These are phyloP conservation scores for Microcebus tavaratra DNA, from an alignment of 2,113 vertebrate species.

Conservation along the genomic window DNA sequence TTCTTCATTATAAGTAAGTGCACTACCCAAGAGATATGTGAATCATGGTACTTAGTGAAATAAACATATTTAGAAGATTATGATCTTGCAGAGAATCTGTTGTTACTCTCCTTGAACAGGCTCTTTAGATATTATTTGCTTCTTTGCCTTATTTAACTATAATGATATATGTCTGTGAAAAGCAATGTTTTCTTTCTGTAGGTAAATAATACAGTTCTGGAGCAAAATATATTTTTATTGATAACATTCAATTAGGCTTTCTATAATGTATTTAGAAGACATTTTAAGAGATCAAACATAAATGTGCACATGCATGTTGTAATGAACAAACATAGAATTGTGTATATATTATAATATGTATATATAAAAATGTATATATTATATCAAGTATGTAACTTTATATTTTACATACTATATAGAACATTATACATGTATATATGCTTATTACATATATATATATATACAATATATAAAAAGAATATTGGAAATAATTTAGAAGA, in stretches of 20 bases:
- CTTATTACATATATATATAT: neutral
- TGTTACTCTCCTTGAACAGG: neutral
- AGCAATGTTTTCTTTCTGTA: neutral
- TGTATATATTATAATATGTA: neutral
- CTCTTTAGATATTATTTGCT: conserved; percentile 41
- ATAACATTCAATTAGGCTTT: neutral
- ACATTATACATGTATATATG: neutral
- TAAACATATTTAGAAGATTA: conserved; percentile 68
- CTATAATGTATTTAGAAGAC: neutral
- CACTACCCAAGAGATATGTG: conserved; percentile 60
- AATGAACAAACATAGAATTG: neutral
- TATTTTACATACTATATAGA: neutral
- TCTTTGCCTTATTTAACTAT: neutral
- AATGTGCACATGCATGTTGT: neutral
- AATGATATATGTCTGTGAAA: neutral
- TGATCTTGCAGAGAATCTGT: conserved; percentile 46
- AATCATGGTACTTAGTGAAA: conserved; percentile 66
- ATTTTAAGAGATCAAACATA: neutral
- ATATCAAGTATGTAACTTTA: neutral
- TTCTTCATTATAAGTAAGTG: conserved; percentile 75
- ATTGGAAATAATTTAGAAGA: neutral
- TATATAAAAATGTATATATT: neutral
- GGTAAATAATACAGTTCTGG: neutral
- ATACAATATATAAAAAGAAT: neutral
- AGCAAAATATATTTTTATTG: neutral